Percentiles rank a stretch among this genome's conserved stretches.
phyloP scores from a whole-genome alignment of 2,113 vertebrate genomes.

The Leucoraja erinaceus region DNA sequence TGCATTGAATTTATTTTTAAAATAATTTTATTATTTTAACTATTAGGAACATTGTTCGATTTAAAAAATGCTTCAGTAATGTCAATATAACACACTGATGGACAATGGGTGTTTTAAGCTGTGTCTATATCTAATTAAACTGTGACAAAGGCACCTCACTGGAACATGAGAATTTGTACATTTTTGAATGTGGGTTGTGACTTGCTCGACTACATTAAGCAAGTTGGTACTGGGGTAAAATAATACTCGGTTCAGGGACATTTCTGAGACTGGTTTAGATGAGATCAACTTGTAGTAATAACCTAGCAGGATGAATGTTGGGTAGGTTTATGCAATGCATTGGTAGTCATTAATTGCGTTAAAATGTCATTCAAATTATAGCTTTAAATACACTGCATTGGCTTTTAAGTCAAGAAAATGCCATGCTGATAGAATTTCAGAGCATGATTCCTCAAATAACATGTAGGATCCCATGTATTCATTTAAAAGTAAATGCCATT shows the following conservation, averaged over 20 bases:
- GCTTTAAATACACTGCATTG: background rate
- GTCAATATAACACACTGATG: background rate
- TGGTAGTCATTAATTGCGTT: background rate
- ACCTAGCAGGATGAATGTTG: background rate
- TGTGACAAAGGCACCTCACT: background rate
- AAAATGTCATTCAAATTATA: background rate
- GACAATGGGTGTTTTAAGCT: background rate
- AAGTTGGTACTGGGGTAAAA: background rate
- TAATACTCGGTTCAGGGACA: background rate
- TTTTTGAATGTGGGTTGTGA: background rate
- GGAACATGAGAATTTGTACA: background rate
- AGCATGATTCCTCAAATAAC: background rate
- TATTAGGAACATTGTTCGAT: background rate
- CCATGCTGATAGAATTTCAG: background rate
- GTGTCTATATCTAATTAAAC: background rate
- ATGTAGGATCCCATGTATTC: background rate
- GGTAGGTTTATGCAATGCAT: background rate
- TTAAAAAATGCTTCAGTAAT: background rate
- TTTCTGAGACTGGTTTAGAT: background rate
- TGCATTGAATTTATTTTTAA: background rate
- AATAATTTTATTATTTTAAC: background rate
- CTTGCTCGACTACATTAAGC: background rate
- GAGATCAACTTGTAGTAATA: background rate
- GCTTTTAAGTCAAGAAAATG: background rate
- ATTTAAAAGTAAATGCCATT: background rate